Evolutionary conservation across 2,888 invertebrate genomes (phyloP), one percentile per base, ranked within the genome.

Genomic region (Agapostemon virescens): DNA sequence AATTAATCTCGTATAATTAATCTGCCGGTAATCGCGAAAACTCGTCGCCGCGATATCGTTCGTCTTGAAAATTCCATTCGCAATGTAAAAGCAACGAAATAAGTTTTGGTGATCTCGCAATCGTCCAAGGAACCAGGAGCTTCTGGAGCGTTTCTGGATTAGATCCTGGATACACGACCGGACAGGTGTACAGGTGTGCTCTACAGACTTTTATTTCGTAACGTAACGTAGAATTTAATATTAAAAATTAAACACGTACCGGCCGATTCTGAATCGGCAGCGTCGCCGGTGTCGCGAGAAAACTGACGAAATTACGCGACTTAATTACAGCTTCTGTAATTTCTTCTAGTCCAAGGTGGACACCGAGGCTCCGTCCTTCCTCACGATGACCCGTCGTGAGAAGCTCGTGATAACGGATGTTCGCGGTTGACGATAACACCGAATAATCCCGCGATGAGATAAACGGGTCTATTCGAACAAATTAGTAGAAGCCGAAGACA

Each of bases 361-460:
- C 58, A 30, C 58, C 36, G 70, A 38, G 55, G 70, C 42, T 77
- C 73, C 15, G 74, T 71, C 36, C 71, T 80, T 80, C 63, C 40
- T 75, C 45, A 74, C 71, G 86, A 88, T 89, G 88, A 90, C 86
- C 85, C 82, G 86, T 85, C 82, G 83, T 72, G 79, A 79, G 74
- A 49, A 85, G 64, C 26, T 26, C 7, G 36, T 17, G 83, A 85
- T 84, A 85, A 81, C 68, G 64, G 78, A 85, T 74, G 36, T 75
- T 36, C 36, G 42, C 55, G 55, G 74, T 55, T 52, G 38, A 38
- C 42, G 86, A 86, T 87, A 84, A 87, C 71, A 45, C 17, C 17
- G 61, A 72, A 58, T 49, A 68, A 52, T 55, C 17, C 42, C 38
- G 64, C 69, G 36, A 80, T 72, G 69, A 70, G 66, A 80, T 69